Percentiles rank a stretch among this genome's conserved stretches.
phyloP scores from a whole-genome alignment of 2,888 invertebrate genomes.

The Nomada lathburiana region DNA sequence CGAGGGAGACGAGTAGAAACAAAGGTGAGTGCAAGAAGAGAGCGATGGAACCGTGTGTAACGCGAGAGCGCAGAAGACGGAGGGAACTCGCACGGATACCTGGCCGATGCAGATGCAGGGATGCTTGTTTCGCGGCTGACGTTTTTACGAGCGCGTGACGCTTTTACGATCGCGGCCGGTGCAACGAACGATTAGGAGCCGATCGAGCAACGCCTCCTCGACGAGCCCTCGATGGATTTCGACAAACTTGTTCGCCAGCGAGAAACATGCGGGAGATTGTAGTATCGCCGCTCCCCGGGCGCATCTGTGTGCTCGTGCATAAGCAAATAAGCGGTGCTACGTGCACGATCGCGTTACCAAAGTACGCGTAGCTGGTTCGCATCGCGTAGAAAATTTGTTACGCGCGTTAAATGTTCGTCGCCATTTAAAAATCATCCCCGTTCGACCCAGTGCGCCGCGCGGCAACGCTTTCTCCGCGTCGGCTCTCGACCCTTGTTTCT shows the following conservation, averaged over 20 bases:
- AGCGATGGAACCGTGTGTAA: not conserved
- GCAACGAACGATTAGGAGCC: constrained; percentile 73
- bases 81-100: constrained; percentile 4
- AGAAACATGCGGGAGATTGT: constrained; percentile 36
- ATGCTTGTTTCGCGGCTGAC: constrained; percentile 54
- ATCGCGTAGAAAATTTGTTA: not conserved
- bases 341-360: not conserved
- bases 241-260: constrained; percentile 29
- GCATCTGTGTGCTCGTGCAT: constrained; percentile 2
- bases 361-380: too few species aligned
- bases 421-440: not conserved
- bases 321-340: constrained; percentile 37
- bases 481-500: not conserved
- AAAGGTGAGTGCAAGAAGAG: not conserved
- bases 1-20: not conserved
- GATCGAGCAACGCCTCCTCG: constrained; percentile 61
- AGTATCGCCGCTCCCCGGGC: constrained; percentile 19
- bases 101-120: constrained; percentile 20
- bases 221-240: constrained; percentile 40
- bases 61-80: not conserved
- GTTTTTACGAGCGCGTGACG: constrained; percentile 69
- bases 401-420: too few species aligned
- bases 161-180: constrained; percentile 67
- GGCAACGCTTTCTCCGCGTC: not conserved
- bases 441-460: too few species aligned